Evolutionary conservation across 2,888 invertebrate genomes (phyloP).

Genomic region (Seira ritae): DNA sequence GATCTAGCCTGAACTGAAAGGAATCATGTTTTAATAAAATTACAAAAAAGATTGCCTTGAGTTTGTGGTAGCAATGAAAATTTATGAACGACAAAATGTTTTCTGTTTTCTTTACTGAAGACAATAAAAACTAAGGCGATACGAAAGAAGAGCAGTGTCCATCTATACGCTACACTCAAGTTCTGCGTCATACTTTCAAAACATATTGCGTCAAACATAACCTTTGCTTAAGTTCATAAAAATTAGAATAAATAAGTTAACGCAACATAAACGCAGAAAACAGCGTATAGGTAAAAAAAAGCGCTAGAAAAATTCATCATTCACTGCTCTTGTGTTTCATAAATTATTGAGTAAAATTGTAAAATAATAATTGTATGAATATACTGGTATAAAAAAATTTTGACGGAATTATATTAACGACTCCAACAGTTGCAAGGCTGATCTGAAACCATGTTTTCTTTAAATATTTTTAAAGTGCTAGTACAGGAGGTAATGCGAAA

Average conservation of each 20-base stretch:
- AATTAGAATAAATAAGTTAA: not conserved
- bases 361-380: slow-evolving; percentile 20
- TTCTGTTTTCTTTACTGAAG: not conserved
- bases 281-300: slow-evolving; percentile 1
- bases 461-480: slow-evolving; percentile 42
- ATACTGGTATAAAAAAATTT: slow-evolving; percentile 47
- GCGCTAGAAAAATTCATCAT: not conserved
- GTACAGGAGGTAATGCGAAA: slow-evolving; percentile 39
- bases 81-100: not conserved
- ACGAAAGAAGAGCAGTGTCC: slow-evolving; percentile 13
- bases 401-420: slow-evolving; percentile 56
- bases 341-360: slow-evolving; percentile 14
- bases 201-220: slow-evolving; percentile 8
- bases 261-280: slow-evolving; percentile 9
- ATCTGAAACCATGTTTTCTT: slow-evolving; percentile 34
- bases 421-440: slow-evolving; percentile 65
- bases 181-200: not conserved
- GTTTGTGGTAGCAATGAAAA: not conserved
- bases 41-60: slow-evolving; percentile 45
- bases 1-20: slow-evolving; percentile 58
- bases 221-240: not conserved
- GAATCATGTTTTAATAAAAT: slow-evolving; percentile 52
- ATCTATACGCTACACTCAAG: slow-evolving; percentile 10
- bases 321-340: slow-evolving; percentile 7
- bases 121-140: not conserved